Conservation (phyloP, 2,113 vertebrate genomes). For the Paramormyrops kingsleyae region DNA sequence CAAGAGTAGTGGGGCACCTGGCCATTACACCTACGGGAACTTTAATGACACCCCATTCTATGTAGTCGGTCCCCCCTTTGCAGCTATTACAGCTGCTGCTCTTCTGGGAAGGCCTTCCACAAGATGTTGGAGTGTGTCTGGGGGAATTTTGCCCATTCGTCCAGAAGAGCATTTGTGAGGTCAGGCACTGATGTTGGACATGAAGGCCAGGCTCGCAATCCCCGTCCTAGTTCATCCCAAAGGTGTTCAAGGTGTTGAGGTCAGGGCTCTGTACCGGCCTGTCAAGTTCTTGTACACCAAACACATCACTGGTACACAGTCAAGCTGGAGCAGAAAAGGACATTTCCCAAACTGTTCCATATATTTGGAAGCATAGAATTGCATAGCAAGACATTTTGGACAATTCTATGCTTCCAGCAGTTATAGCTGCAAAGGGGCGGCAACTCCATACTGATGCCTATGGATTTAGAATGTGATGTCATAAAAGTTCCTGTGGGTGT, state of each 20-base stretch:
- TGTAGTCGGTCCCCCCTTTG: neutral
- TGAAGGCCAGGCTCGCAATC: neutral
- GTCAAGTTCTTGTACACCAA: neutral
- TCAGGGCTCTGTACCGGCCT: neutral
- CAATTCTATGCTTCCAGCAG: neutral
- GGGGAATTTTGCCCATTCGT: neutral
- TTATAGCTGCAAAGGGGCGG: neutral
- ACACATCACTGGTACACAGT: neutral
- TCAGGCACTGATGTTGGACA: neutral
- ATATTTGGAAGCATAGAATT: neutral
- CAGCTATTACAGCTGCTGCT: neutral
- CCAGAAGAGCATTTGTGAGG: neutral
- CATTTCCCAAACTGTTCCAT: neutral
- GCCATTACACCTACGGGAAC: neutral
- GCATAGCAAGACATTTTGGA: neutral
- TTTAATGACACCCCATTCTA: neutral
- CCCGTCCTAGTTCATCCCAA: neutral
- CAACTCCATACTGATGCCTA: neutral
- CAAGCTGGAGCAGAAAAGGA: neutral
- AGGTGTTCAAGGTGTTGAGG: neutral
- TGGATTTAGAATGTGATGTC: neutral
- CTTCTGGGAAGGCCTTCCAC: neutral
- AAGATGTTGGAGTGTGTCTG: neutral
- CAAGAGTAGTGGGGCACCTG: neutral
- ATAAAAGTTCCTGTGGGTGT: neutral